Base-by-base conservation (phyloP, 2,797 vertebrate species). In the Epinephelus awoara region DNA sequence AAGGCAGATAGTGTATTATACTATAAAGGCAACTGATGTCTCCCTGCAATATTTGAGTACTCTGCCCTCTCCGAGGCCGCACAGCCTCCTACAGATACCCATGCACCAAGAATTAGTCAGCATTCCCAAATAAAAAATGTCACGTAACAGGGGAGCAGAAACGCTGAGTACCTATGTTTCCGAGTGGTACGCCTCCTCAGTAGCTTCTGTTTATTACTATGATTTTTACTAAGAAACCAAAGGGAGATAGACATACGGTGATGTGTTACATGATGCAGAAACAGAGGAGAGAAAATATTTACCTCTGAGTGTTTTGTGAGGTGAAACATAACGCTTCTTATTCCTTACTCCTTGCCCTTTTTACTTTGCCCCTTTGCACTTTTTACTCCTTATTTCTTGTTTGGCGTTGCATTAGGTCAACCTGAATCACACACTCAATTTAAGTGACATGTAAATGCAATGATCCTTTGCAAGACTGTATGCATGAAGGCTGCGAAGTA, bases 161-260 rank as follows among this genome's bases (percentile, higher is more conserved):
- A 94, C 95, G 96, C 95, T 94, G 94, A 95, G 94, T 99, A 99
- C 98, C 98, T 99, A 98, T 96, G 95, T 96, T 95, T 99, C 97
- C 96, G 85, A 94, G 96, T 93, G 89, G 94, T 95, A 97, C 96
- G 95, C 92, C 96, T 97, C 97, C 97, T 96, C 97, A 97, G 97
- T 96, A 98, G 95, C 97, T 97, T 99, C 97, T 98, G 95, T 94
- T 97, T 98, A 98, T 95, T 97, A 98, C 95, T 97, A 97, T 94
- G 96, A 96, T 95, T 94, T 95, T 98, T 96, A 99, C 98, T 98
- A 96, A 96, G 96, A 93, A 94, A 90, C 95, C 87, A 93, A 84
- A 96, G 95, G 96, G 95, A 98, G 93, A 98, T 95, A 98, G 94
- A 98, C 78, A 92, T 49, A 91, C 2, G 78, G 94, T 93, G 93